Conservation (phyloP, 2,797 vertebrate genomes). For the Gymnoscopelus braueri region DNA sequence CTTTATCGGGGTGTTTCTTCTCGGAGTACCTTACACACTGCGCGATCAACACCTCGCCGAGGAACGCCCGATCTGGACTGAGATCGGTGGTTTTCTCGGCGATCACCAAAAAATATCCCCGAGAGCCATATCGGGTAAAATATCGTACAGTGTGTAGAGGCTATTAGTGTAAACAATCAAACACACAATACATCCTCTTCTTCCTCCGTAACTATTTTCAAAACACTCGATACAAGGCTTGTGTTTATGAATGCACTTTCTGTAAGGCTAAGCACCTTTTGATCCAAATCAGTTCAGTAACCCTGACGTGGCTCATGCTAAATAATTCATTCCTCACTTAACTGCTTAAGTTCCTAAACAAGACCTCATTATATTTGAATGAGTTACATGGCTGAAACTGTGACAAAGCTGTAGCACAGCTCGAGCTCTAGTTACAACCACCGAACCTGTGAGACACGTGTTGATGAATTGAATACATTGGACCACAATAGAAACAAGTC, state of each 20-base stretch:
- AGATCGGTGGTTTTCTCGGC: too few species aligned
- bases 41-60: too few species aligned
- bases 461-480: too few species aligned
- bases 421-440: conserved; percentile 37
- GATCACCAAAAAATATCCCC: too few species aligned
- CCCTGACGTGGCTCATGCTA: conserved; percentile 30
- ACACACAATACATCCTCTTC: not conserved
- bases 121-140: too few species aligned
- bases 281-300: conserved; percentile 22
- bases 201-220: conserved; percentile 4
- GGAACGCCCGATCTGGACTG: too few species aligned
- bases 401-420: conserved; percentile 67
- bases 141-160: too few species aligned
- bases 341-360: conserved; percentile 50
- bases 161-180: not conserved
- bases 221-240: conserved; percentile 11
- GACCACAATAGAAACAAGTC: too few species aligned
- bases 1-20: too few species aligned
- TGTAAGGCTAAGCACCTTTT: conserved; percentile 2
- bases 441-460: not conserved
- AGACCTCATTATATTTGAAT: conserved; percentile 82
- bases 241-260: conserved; percentile 9
- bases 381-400: conserved; percentile 64
- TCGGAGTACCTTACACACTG: too few species aligned
- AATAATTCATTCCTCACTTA: conserved; percentile 62